Base-by-base conservation (phyloP, 2,888 invertebrate genomes). In the Papilio protenor region DNA sequence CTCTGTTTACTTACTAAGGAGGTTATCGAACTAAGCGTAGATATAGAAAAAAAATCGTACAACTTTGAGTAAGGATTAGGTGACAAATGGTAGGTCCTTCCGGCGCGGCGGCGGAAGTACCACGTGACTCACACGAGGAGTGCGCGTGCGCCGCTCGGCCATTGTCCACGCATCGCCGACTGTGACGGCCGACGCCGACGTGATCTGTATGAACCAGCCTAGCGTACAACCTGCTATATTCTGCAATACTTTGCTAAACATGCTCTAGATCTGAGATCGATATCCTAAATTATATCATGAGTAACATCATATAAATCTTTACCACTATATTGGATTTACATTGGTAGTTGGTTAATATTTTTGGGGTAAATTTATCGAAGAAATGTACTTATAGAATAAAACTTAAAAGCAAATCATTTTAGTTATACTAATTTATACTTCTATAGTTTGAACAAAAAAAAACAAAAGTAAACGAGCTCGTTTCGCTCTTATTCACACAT, bases 121-220 rank as follows among this genome's bases (percentile, higher is more conserved):
- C 89, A 89, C 89, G 91, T 92, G 92, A 92, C 88, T 88, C 89
- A 90, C 87, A 88, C 88, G 87, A 80, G 79, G 57, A 45, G 71
- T 69, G 73, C 81, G 82, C 82, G 82, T 80, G 80, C 81, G 82
- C 80, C 82, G 82, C 78, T 81, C 82, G 86, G 83, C 91, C 88
- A 91, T 91, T 91, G 92, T 91, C 89, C 88, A 86, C 85, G 84
- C 87, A 83, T 89, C 89, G 91, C 90, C 90, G 87, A 88, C 85
- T 85, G 81, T 79, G 82, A 79, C 81, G 78, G 40, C 76, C 55
- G 76, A 66, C 66, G 47, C 76, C 61, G 76, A 73, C 73, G 77
- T 69, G 77, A 74, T 74, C 70, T 69, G 40, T 77, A 70, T 74
- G 74, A 74, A 74, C 69, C 77, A 77, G 61, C 70, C 66, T 49